Evolutionary conservation across 2,888 invertebrate genomes (phyloP), one percentile per base, ranked within the genome.

Genomic region (Oxystoma pomonae): DNA sequence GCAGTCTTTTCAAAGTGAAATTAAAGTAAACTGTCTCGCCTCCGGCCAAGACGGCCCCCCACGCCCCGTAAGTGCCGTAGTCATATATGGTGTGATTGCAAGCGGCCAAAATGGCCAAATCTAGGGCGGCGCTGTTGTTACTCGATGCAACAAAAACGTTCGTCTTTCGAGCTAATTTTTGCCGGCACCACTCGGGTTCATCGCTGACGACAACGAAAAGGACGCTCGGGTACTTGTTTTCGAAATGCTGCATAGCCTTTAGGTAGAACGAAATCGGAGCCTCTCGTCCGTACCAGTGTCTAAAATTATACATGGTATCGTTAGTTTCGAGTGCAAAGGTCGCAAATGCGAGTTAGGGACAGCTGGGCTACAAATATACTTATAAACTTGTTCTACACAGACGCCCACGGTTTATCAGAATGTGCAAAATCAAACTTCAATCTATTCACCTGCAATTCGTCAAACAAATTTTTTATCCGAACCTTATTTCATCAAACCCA

Each of bases 81-180:
- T 83, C 82, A 67, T 82, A 81, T 63, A 85, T 82, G 35, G 81
- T 80, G 72, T 85, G 84, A 72, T 83, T 83, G 71, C 83, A 83
- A 7, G 81, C 76, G 19, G 82, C 80, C 75, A 83, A 74, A 58
- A 82, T 76, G 18, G 83, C 82, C 68, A 83, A 71, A 74, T 83
- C 83, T 65, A 81, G 72, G 9, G 79, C 80, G 49, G 81, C 78
- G 35, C 71, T 76, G 62, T 70, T 71, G 62, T 69, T 73, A 56
- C 75, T 78, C 64, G 80, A 79, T 16, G 80, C 77, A 18, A 83
- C 74, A 67, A 76, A 78, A 19, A 81, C 80, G 70, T 82, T 81
- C 18, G 65, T 71, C 59, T 75, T 74, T 5, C 71, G 67, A 0
- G 73, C 70, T 62, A 83, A 78, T 59, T 79, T 74, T 52, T 74